phyloP scores from a whole-genome alignment of 2,113 vertebrate genomes.

The Chionomys nivalis region DNA sequence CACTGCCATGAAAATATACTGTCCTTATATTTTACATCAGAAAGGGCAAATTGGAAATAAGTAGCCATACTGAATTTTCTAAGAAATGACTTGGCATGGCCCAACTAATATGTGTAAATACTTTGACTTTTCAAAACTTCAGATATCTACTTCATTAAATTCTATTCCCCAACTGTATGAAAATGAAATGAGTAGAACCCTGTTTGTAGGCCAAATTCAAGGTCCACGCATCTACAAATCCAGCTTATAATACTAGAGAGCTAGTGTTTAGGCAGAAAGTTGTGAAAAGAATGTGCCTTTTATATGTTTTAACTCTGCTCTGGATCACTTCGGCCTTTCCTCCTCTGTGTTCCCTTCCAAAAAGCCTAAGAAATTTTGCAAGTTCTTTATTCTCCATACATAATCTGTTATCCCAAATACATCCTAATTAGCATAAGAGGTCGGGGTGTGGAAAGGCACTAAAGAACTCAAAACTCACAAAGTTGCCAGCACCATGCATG shows the following conservation, averaged over 20 bases:
- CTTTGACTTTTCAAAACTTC: slow-evolving; percentile 39
- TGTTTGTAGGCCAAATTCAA: neutral
- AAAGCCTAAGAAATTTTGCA: neutral
- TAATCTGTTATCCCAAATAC: neutral
- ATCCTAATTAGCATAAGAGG: neutral
- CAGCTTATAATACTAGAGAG: neutral
- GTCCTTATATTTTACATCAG: neutral
- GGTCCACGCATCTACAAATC: neutral
- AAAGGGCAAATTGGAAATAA: neutral
- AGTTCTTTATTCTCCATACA: neutral
- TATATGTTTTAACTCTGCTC: neutral
- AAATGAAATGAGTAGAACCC: neutral
- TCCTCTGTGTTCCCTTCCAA: neutral
- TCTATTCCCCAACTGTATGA: neutral
- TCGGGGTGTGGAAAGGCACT: neutral
- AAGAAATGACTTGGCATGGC: neutral
- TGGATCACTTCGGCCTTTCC: accelerated
- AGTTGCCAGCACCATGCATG: neutral
- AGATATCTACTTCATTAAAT: neutral
- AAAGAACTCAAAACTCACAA: neutral
- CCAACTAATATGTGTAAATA: neutral
- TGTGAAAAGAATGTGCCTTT: neutral
- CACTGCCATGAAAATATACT: neutral
- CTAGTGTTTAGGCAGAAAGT: neutral
- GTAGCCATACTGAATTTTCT: neutral